phyloP scores from a whole-genome alignment of 2,113 vertebrate genomes.

The Pantherophis guttatus region DNA sequence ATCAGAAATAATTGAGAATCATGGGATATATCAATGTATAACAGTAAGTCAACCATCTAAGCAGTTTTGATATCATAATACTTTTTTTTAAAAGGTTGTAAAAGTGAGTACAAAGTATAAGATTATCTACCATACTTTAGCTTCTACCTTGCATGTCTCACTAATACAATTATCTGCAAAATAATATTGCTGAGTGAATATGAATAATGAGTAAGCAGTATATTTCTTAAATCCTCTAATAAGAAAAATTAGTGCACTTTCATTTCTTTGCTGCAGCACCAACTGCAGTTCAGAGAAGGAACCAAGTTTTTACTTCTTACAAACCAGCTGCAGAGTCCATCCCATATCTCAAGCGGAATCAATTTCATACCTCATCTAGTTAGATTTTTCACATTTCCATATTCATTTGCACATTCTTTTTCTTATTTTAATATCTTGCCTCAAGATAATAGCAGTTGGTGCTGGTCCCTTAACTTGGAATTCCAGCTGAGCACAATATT shows the following conservation, averaged over 20 bases:
- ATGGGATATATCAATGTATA: not conserved
- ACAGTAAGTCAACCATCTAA: not conserved
- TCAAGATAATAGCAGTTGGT: not conserved
- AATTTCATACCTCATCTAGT: not conserved
- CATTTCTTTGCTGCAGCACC: not conserved
- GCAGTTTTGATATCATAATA: not conserved
- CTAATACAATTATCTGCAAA: not conserved
- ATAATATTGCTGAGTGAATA: not conserved
- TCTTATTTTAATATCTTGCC: not conserved
- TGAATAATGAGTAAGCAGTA: not conserved
- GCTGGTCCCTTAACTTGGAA: not conserved
- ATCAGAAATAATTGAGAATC: not conserved
- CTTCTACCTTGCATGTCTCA: not conserved
- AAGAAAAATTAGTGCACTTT: not conserved
- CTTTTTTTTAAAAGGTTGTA: not conserved
- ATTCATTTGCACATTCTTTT: not conserved
- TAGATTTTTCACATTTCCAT: not conserved
- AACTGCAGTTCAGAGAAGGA: not conserved
- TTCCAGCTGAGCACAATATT: not conserved
- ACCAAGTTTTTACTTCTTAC: not conserved
- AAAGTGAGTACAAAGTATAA: not conserved
- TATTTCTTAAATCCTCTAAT: not conserved
- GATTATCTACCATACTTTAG: not conserved
- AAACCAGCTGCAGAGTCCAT: not conserved
- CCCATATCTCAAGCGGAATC: not conserved